Conservation (phyloP, 2,888 invertebrate species). For the Drosophila mimica region DNA sequence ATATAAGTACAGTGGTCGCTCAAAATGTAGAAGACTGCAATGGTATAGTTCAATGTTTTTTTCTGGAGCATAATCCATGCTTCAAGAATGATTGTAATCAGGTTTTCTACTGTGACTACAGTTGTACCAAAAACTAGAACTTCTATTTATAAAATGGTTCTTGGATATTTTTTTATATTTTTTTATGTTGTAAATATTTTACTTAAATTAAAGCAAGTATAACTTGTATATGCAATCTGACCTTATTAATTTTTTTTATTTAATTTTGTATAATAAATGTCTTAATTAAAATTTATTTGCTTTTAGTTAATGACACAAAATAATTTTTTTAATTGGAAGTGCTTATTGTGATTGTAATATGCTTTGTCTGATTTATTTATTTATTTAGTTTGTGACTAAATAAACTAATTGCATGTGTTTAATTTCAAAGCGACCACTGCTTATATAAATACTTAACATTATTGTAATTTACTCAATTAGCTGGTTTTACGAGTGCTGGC, state of each 20-base stretch:
- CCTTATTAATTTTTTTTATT: neutral
- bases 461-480: conserved; percentile 30
- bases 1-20: conserved; percentile 26
- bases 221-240: neutral
- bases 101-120: neutral
- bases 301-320: neutral
- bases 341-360: neutral
- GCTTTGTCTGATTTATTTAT: neutral
- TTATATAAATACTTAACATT: conserved; percentile 28
- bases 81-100: neutral
- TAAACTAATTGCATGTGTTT: neutral
- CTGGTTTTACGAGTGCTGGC: conserved; percentile 41
- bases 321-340: neutral
- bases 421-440: neutral
- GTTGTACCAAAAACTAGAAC: neutral
- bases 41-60: neutral
- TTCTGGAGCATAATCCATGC: neutral
- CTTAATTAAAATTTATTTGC: neutral
- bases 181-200: neutral
- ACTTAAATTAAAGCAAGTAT: neutral
- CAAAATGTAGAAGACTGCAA: neutral
- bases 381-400: neutral
- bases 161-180: neutral
- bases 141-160: neutral
- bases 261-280: neutral